Evolutionary conservation across 2,113 vertebrate genomes (phyloP), one percentile per base, ranked within the genome.

Genomic region (Ibidorhyncha struthersii): DNA sequence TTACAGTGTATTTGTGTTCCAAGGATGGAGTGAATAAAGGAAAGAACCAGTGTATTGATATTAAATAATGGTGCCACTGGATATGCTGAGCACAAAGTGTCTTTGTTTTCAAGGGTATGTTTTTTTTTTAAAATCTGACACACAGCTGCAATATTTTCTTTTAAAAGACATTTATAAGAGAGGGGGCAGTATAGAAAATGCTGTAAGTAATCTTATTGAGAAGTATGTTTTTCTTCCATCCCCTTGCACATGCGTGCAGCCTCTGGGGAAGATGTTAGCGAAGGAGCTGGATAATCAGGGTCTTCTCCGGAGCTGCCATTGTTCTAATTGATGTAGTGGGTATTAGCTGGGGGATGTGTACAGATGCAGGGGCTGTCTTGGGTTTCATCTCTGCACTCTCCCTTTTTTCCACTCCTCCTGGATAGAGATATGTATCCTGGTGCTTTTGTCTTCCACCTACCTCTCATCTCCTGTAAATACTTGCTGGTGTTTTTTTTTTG

Each of bases 31-130:
- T 92, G 78, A 94, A 89, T 93, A 92, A 92, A 95, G 73, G 72
- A 66, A 80, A 94, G 66, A 97, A 84, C 59, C 50, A 62, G 63
- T 82, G 76, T 89, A 89, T 93, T 96, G 90, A 89, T 97, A 89
- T 72, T 93, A 94, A 96, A 94, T 96, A 89, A 93, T 95, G 91
- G 78, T 94, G 71, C 91, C 73, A 89, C 69, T 95, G 83, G 93
- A 94, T 89, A 62, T 62, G 45, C 61, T 85, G 72, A 93, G 58
- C 43, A 94, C 83, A 96, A 73, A 85, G 81, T 72, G 59, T 69
- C 90, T 95, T 97, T 96, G 78, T 96, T 87, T 97, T 93, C 81
- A 91, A 56, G 47, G 83, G 50, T 96, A 8, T 83, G 19, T 30
- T 36, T 14, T 72, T 72, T 61, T 29, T 7, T 7, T 40, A 10